phyloP scores from a whole-genome alignment of 1,140 invertebrate genomes.

The Drosophila parabipectinata region DNA sequence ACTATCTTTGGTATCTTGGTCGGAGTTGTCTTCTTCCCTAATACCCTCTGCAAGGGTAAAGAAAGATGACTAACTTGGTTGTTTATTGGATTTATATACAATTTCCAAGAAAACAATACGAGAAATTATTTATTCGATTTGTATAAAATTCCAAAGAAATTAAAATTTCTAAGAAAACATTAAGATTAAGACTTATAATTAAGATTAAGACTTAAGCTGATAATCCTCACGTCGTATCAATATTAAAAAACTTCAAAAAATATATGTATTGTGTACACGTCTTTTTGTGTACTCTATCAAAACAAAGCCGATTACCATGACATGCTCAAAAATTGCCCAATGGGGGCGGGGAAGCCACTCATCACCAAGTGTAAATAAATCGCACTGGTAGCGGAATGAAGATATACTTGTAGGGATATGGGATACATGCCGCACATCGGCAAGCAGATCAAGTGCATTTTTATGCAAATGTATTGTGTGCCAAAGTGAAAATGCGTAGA shows the following conservation, averaged over 20 bases:
- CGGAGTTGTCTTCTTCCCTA: no score
- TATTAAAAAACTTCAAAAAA: background rate
- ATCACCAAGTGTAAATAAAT: conserved; percentile 57
- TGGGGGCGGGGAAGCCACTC: conserved; percentile 11
- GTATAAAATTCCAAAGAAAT: no score
- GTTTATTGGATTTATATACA: no score
- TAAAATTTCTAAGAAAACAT: no score
- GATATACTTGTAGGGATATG: conserved; percentile 50
- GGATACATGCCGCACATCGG: background rate
- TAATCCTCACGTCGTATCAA: no score
- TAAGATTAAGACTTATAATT: no score
- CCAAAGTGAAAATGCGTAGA: conserved; percentile 60
- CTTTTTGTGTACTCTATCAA: background rate
- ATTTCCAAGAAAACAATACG: no score
- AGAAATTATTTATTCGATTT: no score
- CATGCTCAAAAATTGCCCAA: conserved; percentile 36
- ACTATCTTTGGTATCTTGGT: no score
- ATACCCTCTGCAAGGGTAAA: no score
- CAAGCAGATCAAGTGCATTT: conserved; percentile 73
- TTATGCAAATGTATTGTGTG: conserved; percentile 69
- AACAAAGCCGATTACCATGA: conserved; percentile 66
- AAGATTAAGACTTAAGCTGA: no score
- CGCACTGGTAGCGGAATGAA: conserved; percentile 52
- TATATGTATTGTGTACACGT: background rate
- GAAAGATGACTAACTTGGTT: no score